Evolutionary conservation across 2,888 invertebrate genomes (phyloP).

Genomic region (Xestia ashworthii): DNA sequence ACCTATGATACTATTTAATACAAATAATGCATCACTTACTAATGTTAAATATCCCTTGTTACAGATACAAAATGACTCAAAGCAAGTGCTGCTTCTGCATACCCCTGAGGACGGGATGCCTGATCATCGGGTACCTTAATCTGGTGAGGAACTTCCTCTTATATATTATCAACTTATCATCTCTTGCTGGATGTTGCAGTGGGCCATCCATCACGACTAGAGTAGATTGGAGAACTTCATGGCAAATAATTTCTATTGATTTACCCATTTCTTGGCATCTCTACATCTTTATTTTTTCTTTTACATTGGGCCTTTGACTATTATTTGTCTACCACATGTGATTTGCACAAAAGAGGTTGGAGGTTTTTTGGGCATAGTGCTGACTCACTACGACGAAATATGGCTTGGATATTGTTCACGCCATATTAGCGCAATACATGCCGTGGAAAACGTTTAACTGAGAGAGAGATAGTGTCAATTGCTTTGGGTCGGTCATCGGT

Average conservation of each 20-base stretch:
- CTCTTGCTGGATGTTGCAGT: not conserved
- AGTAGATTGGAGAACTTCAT: not conserved
- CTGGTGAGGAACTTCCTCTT: constrained; percentile 66
- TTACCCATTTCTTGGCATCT: not conserved
- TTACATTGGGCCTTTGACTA: not conserved
- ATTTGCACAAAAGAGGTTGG: not conserved
- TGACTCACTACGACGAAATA: not conserved
- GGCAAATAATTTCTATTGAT: no score
- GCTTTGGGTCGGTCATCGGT: not conserved
- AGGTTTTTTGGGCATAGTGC: not conserved
- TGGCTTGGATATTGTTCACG: not conserved
- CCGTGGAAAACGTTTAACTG: not conserved
- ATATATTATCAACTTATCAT: no score
- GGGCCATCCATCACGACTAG: not conserved
- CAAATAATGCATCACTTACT: not conserved
- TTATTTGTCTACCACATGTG: not conserved
- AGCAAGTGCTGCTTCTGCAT: constrained; percentile 76
- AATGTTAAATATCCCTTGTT: constrained; percentile 37
- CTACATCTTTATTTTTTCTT: not conserved
- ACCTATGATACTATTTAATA: no score
- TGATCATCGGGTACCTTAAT: constrained; percentile 75
- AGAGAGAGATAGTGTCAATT: not conserved
- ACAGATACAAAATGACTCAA: constrained; percentile 69
- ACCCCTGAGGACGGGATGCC: constrained; percentile 75
- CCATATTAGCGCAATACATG: not conserved